Evolutionary conservation across 2,113 vertebrate species (phyloP).

Genomic region (Callorhinus ursinus): DNA sequence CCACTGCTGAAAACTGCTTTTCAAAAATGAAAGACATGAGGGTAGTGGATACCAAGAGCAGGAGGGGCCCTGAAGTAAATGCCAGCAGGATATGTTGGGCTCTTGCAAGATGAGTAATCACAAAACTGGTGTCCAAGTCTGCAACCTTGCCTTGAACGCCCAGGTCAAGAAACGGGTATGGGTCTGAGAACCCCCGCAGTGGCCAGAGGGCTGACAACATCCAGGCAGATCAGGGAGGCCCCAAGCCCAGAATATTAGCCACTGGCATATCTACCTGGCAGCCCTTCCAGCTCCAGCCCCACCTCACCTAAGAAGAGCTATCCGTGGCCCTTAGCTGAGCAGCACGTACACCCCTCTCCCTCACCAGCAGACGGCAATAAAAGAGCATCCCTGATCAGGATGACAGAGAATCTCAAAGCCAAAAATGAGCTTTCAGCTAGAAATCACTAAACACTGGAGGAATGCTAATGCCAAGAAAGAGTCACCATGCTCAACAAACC

Average conservation of each 20-base stretch:
- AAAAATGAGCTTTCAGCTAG: background rate
- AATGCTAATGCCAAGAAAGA: background rate
- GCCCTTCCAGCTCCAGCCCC: background rate
- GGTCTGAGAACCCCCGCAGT: background rate
- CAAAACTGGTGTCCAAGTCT: background rate
- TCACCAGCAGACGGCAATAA: background rate
- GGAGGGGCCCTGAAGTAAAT: background rate
- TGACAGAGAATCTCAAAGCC: background rate
- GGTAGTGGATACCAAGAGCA: background rate
- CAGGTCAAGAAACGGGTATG: background rate
- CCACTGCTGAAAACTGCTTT: background rate
- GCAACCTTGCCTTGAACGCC: background rate
- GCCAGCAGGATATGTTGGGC: background rate
- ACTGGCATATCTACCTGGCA: background rate
- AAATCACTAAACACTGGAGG: background rate
- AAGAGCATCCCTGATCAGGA: background rate
- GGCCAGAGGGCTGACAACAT: background rate
- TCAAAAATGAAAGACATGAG: background rate
- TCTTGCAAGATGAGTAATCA: background rate
- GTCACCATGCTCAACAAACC: background rate
- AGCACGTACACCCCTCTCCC: background rate
- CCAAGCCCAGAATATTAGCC: background rate
- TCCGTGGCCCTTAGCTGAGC: background rate
- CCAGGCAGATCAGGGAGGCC: background rate
- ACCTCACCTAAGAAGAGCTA: background rate